A percentile compares a stretch with the other conserved stretches of the same genome.
Evolutionary conservation across 2,113 vertebrate species (phyloP).

Genomic region (Phylloscopus trochiloides): DNA sequence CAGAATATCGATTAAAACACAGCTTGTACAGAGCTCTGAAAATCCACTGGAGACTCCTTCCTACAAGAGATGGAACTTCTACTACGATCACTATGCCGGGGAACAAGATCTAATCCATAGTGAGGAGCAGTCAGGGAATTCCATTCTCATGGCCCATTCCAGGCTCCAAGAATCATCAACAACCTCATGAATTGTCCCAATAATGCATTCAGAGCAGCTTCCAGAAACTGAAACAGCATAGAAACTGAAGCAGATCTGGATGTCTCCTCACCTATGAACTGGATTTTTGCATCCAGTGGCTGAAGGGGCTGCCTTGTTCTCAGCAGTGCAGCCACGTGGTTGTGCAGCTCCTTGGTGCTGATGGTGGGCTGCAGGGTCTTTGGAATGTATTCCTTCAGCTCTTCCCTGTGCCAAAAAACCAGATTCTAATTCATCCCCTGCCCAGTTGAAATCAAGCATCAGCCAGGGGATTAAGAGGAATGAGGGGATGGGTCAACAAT

Average conservation of each 20-base stretch:
- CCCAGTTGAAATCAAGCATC: neutral
- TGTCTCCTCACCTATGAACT: conserved; percentile 82
- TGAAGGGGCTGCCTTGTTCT: conserved; percentile 45
- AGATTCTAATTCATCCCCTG: neutral
- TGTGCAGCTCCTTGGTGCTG: conserved; percentile 53
- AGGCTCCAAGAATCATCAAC: neutral
- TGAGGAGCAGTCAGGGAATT: neutral
- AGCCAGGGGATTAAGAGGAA: neutral
- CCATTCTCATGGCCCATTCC: neutral
- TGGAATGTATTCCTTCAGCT: conserved; percentile 80
- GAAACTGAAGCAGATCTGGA: neutral
- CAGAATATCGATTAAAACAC: neutral
- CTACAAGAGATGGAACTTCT: neutral
- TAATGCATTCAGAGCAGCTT: neutral
- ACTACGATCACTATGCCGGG: neutral
- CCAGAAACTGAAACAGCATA: neutral
- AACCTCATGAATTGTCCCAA: neutral
- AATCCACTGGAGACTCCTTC: neutral
- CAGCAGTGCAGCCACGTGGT: conserved; percentile 55
- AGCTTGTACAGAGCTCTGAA: neutral
- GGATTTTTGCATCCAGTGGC: conserved; percentile 79
- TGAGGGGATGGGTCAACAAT: neutral
- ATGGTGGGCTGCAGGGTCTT: conserved; percentile 26
- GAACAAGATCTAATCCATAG: neutral
- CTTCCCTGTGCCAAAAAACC: conserved; percentile 69